Percentiles rank a stretch among this genome's conserved stretches.
Evolutionary conservation across 2,888 invertebrate species (phyloP).

Genomic region (Chrysopilus asiliformis): DNA sequence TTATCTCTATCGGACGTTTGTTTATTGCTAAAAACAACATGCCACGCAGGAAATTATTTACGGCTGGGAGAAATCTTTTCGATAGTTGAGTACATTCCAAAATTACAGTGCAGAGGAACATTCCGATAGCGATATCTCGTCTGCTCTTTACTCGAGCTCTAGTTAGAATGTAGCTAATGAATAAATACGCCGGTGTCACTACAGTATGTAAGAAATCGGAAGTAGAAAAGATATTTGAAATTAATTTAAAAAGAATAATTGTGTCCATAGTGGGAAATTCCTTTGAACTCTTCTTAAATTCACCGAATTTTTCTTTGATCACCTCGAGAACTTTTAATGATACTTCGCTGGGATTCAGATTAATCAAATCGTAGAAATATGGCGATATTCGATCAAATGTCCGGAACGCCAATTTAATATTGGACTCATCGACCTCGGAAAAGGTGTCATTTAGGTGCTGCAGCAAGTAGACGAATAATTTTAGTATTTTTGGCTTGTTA

Average conservation of each 20-base stretch:
- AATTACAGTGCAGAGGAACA: conserved; percentile 58
- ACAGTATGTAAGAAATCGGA: conserved; percentile 84
- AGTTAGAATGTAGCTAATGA: conserved; percentile 67
- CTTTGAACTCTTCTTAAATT: conserved; percentile 46
- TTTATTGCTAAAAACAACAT: conserved; percentile 57
- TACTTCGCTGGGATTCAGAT: conserved; percentile 53
- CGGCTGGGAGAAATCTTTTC: conserved; percentile 68
- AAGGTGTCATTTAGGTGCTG: conserved; percentile 63
- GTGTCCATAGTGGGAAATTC: conserved; percentile 52
- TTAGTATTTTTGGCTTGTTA: conserved; percentile 62
- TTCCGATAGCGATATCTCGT: conserved; percentile 59
- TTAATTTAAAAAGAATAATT: conserved; percentile 66
- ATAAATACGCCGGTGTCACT: conserved; percentile 70
- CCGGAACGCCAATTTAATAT: conserved; percentile 42
- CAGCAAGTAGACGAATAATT: conserved; percentile 61
- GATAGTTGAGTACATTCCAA: conserved; percentile 68
- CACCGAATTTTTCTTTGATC: conserved; percentile 55
- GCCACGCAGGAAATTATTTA: conserved; percentile 64
- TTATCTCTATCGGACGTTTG: conserved; percentile 43
- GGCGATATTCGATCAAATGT: conserved; percentile 45
- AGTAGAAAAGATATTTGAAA: conserved; percentile 69
- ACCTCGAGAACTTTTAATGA: conserved; percentile 53
- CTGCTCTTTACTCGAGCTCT: conserved; percentile 48
- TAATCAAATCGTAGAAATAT: conserved; percentile 53
- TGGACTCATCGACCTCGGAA: conserved; percentile 28